A percentile compares a stretch with the other conserved stretches of the same genome.
phyloP scores from a whole-genome alignment of 2,797 vertebrate genomes.

The Poeciliopsis turneri region DNA sequence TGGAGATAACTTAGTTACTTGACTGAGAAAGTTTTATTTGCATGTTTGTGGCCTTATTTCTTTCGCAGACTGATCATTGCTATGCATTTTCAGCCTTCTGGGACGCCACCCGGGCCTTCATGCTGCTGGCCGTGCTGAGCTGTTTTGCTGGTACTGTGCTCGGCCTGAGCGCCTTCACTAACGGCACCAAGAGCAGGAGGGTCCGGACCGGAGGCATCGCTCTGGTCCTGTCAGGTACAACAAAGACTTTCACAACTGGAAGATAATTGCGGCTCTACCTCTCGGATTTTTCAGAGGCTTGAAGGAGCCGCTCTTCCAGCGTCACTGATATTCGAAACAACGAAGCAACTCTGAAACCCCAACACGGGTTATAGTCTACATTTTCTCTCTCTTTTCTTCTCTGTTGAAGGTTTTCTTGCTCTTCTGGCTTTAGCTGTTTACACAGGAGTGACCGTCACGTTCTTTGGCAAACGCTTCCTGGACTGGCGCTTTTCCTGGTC shows the following conservation, averaged over 20 bases:
- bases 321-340: not conserved
- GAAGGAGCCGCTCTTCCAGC: not conserved
- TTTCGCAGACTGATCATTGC: not conserved
- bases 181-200: constrained; percentile 75
- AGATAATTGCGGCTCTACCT: not conserved
- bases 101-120: constrained; percentile 87
- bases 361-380: not conserved
- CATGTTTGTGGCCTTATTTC: not conserved
- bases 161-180: constrained; percentile 78
- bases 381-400: not conserved
- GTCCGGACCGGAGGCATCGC: constrained; percentile 79
- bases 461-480: constrained; percentile 83
- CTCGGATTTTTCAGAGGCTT: not conserved
- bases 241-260: not conserved
- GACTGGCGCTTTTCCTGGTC: constrained; percentile 91
- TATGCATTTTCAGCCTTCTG: constrained; percentile 78
- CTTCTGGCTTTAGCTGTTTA: constrained; percentile 85
- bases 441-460: constrained; percentile 83
- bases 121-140: constrained; percentile 85
- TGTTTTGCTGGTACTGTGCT: constrained; percentile 82
- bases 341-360: not conserved
- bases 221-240: constrained; percentile 83
- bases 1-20: not conserved
- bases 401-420: constrained; percentile 81
- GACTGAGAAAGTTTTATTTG: not conserved